These are phyloP conservation scores for Scelioninae gen. 2 DNA, from an alignment of 2,888 invertebrate genomes.

Conservation along the genomic window DNA sequence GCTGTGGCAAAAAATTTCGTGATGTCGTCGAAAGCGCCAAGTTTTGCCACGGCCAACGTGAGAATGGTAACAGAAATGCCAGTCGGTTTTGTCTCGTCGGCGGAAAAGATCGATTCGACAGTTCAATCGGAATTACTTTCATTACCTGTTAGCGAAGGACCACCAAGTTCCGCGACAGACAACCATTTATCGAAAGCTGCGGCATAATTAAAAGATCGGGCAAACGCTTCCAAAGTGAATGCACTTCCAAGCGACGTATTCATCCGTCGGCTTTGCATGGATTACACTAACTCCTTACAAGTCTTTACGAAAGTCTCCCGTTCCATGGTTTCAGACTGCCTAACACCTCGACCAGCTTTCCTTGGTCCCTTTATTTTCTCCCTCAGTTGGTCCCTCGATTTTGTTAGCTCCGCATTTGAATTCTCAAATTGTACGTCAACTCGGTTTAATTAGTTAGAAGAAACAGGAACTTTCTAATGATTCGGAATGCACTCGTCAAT, in stretches of 20 bases:
- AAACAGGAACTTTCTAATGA: constrained; percentile 7
- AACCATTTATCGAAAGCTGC: constrained; percentile 59
- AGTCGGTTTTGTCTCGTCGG: constrained; percentile 28
- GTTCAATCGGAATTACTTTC: constrained; percentile 56
- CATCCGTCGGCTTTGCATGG: constrained; percentile 61
- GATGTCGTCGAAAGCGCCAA: constrained; percentile 31
- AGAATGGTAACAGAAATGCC: constrained; percentile 32
- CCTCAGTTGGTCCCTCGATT: constrained; percentile 13
- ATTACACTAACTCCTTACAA: constrained; percentile 66
- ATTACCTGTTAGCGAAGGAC: constrained; percentile 52
- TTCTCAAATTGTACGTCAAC: constrained; percentile 46
- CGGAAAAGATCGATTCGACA: constrained; percentile 46
- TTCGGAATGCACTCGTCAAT: constrained; percentile 13
- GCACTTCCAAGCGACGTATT: constrained; percentile 59
- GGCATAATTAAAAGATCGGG: constrained; percentile 65
- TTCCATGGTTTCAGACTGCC: constrained; percentile 33
- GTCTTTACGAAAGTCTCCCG: constrained; percentile 57
- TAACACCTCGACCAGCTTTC: constrained; percentile 41
- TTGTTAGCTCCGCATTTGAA: constrained; percentile 45
- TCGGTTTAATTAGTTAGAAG: constrained; percentile 36
- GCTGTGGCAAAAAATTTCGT: constrained; percentile 27
- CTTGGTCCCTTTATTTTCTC: background rate
- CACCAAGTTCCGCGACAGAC: constrained; percentile 48
- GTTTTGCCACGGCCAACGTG: constrained; percentile 30
- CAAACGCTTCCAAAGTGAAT: constrained; percentile 54